phyloP scores from a whole-genome alignment of 2,888 invertebrate genomes.

The Acanthosoma haemorrhoidale region DNA sequence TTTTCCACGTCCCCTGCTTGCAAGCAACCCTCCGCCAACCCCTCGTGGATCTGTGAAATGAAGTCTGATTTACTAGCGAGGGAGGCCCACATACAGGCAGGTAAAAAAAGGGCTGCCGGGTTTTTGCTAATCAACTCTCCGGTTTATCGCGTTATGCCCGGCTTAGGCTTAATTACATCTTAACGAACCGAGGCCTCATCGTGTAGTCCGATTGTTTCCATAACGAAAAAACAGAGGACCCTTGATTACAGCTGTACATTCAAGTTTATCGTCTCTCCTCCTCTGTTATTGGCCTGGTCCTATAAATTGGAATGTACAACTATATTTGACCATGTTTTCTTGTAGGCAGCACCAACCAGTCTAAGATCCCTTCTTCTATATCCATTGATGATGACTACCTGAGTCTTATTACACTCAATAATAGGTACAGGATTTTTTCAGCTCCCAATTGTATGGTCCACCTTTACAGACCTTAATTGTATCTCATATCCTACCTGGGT shows the following conservation, averaged over 20 bases:
- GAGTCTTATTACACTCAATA: no score
- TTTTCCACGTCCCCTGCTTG: background rate
- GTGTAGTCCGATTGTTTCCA: background rate
- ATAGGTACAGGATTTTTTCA: no score
- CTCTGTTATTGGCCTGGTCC: background rate
- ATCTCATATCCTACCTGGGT: no score
- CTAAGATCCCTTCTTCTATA: no score
- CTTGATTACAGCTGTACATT: background rate
- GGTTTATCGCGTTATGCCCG: no score
- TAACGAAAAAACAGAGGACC: background rate
- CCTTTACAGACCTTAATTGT: no score
- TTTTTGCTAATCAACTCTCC: background rate
- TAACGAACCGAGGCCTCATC: background rate
- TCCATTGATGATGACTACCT: no score
- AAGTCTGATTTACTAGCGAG: background rate
- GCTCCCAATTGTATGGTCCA: no score
- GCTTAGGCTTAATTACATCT: constrained; percentile 6
- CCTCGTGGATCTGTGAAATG: background rate
- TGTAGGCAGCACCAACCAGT: no score
- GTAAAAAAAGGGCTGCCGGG: background rate
- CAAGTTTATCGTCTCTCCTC: background rate
- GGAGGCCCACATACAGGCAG: background rate
- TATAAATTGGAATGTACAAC: no score
- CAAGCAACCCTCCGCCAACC: background rate
- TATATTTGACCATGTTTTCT: no score